Conservation (phyloP, 2,797 vertebrate species). For the Gymnothorax javanicus region DNA sequence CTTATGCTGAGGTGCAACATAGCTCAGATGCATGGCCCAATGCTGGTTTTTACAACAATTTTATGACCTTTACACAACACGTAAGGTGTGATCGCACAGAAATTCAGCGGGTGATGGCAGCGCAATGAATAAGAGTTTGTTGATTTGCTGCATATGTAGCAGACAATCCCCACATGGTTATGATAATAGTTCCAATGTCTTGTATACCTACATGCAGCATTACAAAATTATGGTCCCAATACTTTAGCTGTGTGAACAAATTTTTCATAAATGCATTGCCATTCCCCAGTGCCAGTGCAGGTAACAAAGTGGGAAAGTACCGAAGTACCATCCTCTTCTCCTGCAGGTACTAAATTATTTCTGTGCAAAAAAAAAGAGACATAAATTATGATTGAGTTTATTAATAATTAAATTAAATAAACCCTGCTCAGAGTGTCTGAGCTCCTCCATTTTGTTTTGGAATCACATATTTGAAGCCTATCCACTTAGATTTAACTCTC, state of each 20-base stretch:
- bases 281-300: too few species aligned
- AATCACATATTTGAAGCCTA: too few species aligned
- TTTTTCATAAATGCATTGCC: too few species aligned
- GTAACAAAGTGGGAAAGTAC: too few species aligned
- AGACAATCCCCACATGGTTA: background rate
- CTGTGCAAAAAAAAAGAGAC: too few species aligned
- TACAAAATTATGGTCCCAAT: background rate
- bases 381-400: too few species aligned
- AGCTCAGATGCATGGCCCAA: background rate
- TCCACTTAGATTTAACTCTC: too few species aligned
- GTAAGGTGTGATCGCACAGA: background rate
- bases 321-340: too few species aligned
- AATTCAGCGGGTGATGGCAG: background rate
- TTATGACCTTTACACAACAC: background rate
- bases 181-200: background rate
- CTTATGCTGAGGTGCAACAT: background rate
- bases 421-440: too few species aligned
- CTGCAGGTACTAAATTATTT: too few species aligned
- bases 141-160: background rate
- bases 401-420: too few species aligned
- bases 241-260: background rate
- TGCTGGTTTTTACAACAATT: background rate
- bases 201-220: background rate
- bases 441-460: too few species aligned
- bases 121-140: background rate